These are phyloP conservation scores for Oligia fasciuncula DNA, from an alignment of 2,888 invertebrate species.

Conservation along the genomic window DNA sequence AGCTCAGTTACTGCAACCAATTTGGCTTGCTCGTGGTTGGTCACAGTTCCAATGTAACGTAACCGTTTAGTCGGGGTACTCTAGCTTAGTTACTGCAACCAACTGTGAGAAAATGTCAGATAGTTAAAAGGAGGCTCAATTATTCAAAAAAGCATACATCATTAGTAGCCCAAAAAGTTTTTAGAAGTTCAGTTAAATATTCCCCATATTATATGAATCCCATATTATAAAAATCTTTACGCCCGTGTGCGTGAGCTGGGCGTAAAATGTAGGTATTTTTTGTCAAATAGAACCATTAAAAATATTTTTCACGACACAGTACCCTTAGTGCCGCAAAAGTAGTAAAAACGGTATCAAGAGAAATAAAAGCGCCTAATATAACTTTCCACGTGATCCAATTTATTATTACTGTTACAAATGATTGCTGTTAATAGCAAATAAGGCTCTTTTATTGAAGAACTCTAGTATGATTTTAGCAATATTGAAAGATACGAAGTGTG, in stretches of 20 bases:
- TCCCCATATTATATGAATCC: neutral
- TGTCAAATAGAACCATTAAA: neutral
- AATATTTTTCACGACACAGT: neutral
- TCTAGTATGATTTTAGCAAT: neutral
- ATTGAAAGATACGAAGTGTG: neutral
- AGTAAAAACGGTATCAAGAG: neutral
- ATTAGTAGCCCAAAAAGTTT: too few relatives aligned
- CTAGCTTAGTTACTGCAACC: too few relatives aligned
- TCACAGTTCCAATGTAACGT: too few relatives aligned
- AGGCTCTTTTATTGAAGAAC: neutral
- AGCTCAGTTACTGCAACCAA: too few relatives aligned
- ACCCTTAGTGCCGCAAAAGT: neutral
- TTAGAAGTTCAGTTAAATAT: neutral
- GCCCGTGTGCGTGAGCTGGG: neutral
- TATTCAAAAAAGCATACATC: too few relatives aligned
- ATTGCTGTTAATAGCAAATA: neutral
- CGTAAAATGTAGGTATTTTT: neutral
- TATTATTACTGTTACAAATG: constrained; percentile 3
- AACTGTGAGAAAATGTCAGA: too few relatives aligned
- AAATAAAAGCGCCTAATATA: constrained; percentile 17
- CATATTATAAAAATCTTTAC: too few relatives aligned
- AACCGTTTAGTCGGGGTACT: too few relatives aligned
- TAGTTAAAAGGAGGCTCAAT: too few relatives aligned
- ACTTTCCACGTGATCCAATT: neutral
- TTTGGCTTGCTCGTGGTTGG: too few relatives aligned